phyloP scores from a whole-genome alignment of 2,888 invertebrate species.

The Cataglyphis albicans region DNA sequence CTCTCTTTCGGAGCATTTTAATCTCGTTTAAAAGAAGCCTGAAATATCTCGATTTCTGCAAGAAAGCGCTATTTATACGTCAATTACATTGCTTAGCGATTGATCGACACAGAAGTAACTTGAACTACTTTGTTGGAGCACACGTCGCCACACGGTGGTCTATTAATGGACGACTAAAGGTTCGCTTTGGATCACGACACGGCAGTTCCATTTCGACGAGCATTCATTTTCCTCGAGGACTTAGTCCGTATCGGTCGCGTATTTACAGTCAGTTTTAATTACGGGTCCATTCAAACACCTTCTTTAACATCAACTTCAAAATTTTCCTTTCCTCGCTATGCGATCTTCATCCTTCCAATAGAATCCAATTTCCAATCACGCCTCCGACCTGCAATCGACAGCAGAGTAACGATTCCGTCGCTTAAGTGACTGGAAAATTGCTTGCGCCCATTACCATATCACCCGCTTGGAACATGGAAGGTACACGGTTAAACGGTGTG shows the following conservation, averaged over 20 bases:
- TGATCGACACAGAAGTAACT: slow-evolving; percentile 33
- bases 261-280: slow-evolving; percentile 64
- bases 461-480: not conserved
- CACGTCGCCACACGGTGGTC: slow-evolving; percentile 24
- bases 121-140: slow-evolving; percentile 34
- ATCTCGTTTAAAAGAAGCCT: not conserved
- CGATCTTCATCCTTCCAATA: slow-evolving; percentile 32
- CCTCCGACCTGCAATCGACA: slow-evolving; percentile 54
- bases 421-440: slow-evolving; percentile 67
- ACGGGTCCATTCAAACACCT: slow-evolving; percentile 43
- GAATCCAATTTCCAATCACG: slow-evolving; percentile 69
- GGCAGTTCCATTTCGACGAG: slow-evolving; percentile 45
- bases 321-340: not conserved
- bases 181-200: slow-evolving; percentile 23
- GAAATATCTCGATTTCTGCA: slow-evolving; percentile 33
- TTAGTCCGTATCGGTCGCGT: slow-evolving; percentile 20
- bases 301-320: not conserved
- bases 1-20: not conserved
- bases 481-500: slow-evolving; percentile 30
- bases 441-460: slow-evolving; percentile 52
- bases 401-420: slow-evolving; percentile 60
- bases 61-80: slow-evolving; percentile 29
- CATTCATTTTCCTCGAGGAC: slow-evolving; percentile 38
- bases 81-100: slow-evolving; percentile 28
- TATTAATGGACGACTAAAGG: slow-evolving; percentile 58